Percentiles rank a stretch among this genome's conserved stretches.
phyloP scores from a whole-genome alignment of 2,888 invertebrate species.

The Neoascia interrupta region DNA sequence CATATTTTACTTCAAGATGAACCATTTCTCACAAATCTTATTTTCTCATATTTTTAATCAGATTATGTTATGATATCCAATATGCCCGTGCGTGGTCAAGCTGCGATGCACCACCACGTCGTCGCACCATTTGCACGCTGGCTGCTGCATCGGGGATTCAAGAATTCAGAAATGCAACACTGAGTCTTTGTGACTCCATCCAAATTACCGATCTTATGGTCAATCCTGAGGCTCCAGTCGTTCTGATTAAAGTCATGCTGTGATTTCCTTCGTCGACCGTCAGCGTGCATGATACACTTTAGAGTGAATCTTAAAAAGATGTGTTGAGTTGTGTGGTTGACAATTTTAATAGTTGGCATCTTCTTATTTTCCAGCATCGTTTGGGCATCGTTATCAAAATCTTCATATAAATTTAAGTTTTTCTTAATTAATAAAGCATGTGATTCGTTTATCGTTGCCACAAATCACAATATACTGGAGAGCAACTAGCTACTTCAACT shows the following conservation, averaged over 20 bases:
- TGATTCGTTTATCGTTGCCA: conserved; percentile 49
- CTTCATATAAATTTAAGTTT: conserved; percentile 47
- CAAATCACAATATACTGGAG: conserved; percentile 57
- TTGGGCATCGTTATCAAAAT: conserved; percentile 54
- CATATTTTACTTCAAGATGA: conserved; percentile 71
- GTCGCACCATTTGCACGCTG: conserved; percentile 29
- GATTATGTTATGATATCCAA: conserved; percentile 70
- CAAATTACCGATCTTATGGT: conserved; percentile 51
- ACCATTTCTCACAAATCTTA: conserved; percentile 71
- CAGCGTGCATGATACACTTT: conserved; percentile 67
- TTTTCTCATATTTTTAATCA: conserved; percentile 69
- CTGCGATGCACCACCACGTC: conserved; percentile 49
- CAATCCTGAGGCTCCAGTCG: conserved; percentile 40
- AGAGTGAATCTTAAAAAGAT: conserved; percentile 35
- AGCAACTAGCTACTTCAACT: conserved; percentile 39
- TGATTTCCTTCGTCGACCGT: conserved; percentile 19
- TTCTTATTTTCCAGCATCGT: conserved; percentile 13
- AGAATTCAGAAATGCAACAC: conserved; percentile 17
- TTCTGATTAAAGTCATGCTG: conserved; percentile 50
- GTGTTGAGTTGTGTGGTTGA: conserved; percentile 33
- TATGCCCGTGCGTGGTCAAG: conserved; percentile 64
- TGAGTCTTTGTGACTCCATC: conserved; percentile 53
- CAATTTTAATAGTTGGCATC: conserved; percentile 4
- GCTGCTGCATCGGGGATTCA: conserved; percentile 27
- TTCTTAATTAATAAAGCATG: conserved; percentile 63